These are phyloP conservation scores for Desmodus rotundus DNA, from an alignment of 2,113 vertebrate genomes.

Conservation along the genomic window DNA sequence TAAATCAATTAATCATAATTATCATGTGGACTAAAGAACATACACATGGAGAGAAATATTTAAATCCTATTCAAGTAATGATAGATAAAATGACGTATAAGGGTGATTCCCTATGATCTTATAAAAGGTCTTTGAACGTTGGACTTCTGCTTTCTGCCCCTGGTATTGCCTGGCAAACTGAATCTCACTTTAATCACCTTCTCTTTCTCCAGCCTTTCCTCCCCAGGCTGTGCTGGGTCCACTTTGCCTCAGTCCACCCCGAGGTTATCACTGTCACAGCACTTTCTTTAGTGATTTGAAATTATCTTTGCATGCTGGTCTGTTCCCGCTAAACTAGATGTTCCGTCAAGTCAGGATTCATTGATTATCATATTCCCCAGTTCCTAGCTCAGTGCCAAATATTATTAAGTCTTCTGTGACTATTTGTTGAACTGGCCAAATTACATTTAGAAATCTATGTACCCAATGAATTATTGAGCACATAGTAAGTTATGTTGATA, in stretches of 20 bases:
- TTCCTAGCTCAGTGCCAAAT: too few species aligned
- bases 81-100: not conserved
- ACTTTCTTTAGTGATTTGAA: not conserved
- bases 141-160: not conserved
- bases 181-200: rapidly evolving
- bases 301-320: not conserved
- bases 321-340: not conserved
- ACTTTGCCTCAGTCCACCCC: not conserved
- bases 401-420: not conserved
- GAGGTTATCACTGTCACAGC: too few species aligned
- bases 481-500: not conserved
- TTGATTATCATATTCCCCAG: not conserved
- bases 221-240: rapidly evolving
- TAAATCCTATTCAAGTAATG: not conserved
- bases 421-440: not conserved
- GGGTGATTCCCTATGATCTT: not conserved
- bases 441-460: not conserved
- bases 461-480: not conserved
- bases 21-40: not conserved
- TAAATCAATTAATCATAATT: not conserved
- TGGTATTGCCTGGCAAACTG: too few species aligned
- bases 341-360: not conserved
- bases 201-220: not conserved
- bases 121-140: not conserved
- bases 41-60: not conserved